Base-by-base conservation (phyloP, 2,888 invertebrate genomes). In the Acleris laterana region DNA sequence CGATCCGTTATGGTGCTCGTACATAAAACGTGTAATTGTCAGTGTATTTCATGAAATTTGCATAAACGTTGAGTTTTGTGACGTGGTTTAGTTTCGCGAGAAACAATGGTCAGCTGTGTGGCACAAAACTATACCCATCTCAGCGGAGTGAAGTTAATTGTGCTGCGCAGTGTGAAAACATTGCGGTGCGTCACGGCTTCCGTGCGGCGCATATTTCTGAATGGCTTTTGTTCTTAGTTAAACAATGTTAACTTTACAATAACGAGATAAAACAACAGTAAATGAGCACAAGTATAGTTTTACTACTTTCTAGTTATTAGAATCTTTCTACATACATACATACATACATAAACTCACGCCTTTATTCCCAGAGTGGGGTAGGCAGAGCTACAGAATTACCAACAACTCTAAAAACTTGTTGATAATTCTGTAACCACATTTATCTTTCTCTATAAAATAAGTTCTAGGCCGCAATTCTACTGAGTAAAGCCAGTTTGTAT, bases 191-290 rank as follows among this genome's bases (percentile, higher is more conserved):
- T 88, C 89, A 88, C 80, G 80, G 82, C 81, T 87, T 87, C 87
- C 87, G 81, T 74, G 74, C 69, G 70, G 71, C 80, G 81, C 85
- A 85, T 86, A 87, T 84, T 86, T 83, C 88, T 92, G 90, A 91
- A 90, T 84, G 80, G 80, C 85, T 81, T 88, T 92, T 93, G 92
- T 93, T 91, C 93, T 90, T 90, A 85, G 78, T 81, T 82, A 74
- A 82, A 89, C 89, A 89, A 86, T 87, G 66, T 68, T 63, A 56
- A 62, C 69, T 51, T 61, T 48, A 69, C 69, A 69, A 69, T 68
- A 71, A 72, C 63, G 78, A 77, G 81, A 74, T 73, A 70, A 69
- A 72, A 79, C 75, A 73, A 17, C 46, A 17, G 17, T 44, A 66
- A 46, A 66, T 57, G 38, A 38, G 55, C 52, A 42, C 38, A 49